Conservation (phyloP, 2,888 invertebrate genomes). For the Lasioglossum calceatum region DNA sequence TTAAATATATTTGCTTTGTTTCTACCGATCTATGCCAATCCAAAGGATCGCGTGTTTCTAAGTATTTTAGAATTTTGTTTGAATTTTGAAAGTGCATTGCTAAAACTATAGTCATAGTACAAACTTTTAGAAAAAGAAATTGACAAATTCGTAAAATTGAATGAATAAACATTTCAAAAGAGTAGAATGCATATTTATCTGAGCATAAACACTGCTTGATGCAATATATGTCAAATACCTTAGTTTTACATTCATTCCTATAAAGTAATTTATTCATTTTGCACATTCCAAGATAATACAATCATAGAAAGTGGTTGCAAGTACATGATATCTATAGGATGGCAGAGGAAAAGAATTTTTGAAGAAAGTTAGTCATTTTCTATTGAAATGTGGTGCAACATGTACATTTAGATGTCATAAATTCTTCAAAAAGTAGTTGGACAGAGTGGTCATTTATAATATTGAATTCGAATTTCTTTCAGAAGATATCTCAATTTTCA, state of each 20-base stretch:
- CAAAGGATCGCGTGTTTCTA: background rate
- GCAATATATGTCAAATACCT: slow-evolving; percentile 34
- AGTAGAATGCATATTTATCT: slow-evolving; percentile 42
- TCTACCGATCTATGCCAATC: slow-evolving; percentile 11
- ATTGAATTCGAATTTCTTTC: slow-evolving; percentile 60
- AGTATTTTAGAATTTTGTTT: slow-evolving; percentile 27
- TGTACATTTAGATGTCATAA: slow-evolving; percentile 70
- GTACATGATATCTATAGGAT: slow-evolving; percentile 59
- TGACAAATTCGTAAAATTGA: slow-evolving; percentile 22
- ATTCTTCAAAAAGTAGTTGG: slow-evolving; percentile 72
- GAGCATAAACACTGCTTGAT: slow-evolving; percentile 41
- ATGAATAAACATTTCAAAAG: slow-evolving; percentile 22
- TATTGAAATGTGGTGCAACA: slow-evolving; percentile 48
- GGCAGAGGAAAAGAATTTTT: slow-evolving; percentile 57
- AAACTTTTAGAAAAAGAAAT: slow-evolving; percentile 7
- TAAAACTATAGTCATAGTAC: slow-evolving; percentile 7
- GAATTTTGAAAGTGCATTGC: slow-evolving; percentile 22
- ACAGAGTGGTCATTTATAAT: slow-evolving; percentile 67
- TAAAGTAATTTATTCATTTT: slow-evolving; percentile 47
- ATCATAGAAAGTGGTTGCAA: slow-evolving; percentile 65
- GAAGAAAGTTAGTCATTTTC: slow-evolving; percentile 42
- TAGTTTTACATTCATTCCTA: slow-evolving; percentile 42
- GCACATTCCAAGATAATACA: slow-evolving; percentile 44
- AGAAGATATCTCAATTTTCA: slow-evolving; percentile 61
- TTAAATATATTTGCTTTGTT: slow-evolving; percentile 29